phyloP scores from a whole-genome alignment of 2,113 vertebrate species.

The Entelurus aequoreus region DNA sequence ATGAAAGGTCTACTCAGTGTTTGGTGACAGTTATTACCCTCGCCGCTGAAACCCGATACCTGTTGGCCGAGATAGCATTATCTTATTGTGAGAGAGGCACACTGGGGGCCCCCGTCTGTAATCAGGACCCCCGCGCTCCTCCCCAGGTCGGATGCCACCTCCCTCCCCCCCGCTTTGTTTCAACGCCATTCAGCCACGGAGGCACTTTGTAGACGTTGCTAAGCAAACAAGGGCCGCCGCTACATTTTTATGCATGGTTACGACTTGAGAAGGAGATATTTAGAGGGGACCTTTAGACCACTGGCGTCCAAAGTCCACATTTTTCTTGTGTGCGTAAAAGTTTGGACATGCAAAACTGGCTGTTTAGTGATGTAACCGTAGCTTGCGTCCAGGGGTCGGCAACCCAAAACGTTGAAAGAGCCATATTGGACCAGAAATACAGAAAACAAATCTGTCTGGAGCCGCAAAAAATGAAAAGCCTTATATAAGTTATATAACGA shows the following conservation, averaged over 20 bases:
- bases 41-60: conserved; percentile 69
- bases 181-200: conserved; percentile 13
- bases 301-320: no score
- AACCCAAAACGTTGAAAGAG: no score
- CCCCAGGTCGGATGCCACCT: conserved; percentile 40
- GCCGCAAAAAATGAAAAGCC: no score
- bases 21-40: conserved; percentile 69
- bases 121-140: conserved; percentile 47
- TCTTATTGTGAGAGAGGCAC: conserved; percentile 57
- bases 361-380: no score
- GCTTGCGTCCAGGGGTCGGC: no score
- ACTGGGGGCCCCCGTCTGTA: conserved; percentile 51
- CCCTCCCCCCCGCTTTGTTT: conserved; percentile 24
- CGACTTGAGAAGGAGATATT: background rate
- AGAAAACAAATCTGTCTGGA: no score
- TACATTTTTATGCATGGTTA: background rate
- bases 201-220: conserved; percentile 5
- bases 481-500: no score
- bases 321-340: no score
- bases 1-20: conserved; percentile 68
- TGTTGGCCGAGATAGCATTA: conserved; percentile 65
- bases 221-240: background rate
- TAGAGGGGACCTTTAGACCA: background rate
- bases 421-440: no score
- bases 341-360: no score